Base-by-base conservation (phyloP, 2,797 vertebrate species). In the Mus spretus region DNA sequence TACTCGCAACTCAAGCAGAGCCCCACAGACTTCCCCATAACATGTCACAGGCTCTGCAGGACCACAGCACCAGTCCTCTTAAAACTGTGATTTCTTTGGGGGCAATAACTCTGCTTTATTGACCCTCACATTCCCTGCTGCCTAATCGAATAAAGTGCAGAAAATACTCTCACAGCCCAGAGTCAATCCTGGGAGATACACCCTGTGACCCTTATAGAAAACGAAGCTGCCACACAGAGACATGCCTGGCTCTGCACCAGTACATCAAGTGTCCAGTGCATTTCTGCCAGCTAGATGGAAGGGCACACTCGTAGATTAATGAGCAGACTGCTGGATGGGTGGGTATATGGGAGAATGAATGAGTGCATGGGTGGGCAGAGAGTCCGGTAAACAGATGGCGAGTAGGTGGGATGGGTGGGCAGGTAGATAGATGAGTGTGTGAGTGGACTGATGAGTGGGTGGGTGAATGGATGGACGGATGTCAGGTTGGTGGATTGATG, bases 211-310 rank as follows among this genome's bases (percentile, higher is more conserved):
- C 72, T 94, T 85, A 93, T 26, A n/a, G 40, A 92, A 0, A 19
- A 97, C 50, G 4, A 93, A 90, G 22, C 65, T 17, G 47, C 65
- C 20, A 31, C 31, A 15, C 55, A 95, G 84, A 93, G 70, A 50
- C 79, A 74, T 67, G 19, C 65, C 70, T 24, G 34, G 83, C 78
- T 67, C 70, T 85, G 47, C 57, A 83, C 59, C 81, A 31, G 65
- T 50, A 59, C 86, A 84, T 79, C 87, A 67, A 67, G 6, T 57
- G 11, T 63, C 40, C 34, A 67, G 10, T 81, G 47, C 50, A 11
- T 65, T 93, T 95, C 84, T 59, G 59, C 91, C 95, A 93, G 40
- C 55, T 75, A 65, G 74, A 61, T 20, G 14, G 91, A 90, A 87
- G 78, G 9, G 50, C 47, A 9, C 15, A 70, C 13, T 10, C 26